Base-by-base conservation (phyloP, 2,797 vertebrate species). In the Salarias fasciatus region DNA sequence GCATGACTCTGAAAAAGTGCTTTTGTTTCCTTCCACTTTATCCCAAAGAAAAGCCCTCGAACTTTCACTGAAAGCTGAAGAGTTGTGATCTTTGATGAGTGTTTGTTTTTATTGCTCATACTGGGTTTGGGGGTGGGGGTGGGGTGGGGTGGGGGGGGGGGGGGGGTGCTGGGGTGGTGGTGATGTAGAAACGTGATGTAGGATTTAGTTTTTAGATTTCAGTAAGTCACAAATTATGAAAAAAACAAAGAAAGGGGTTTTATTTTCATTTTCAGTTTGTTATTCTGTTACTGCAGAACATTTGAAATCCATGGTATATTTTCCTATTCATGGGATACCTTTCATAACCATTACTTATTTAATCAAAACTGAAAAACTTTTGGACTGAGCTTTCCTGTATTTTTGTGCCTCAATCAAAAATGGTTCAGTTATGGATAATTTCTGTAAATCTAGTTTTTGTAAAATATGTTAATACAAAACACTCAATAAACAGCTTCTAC, bases 381-480 rank as follows among this genome's bases (percentile, higher is more conserved):
- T 72, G 43, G 67, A 82, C 72, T 76, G 69, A 81, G 72, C 73
- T 86, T 85, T 86, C 57, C 54, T 78, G 74, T 89, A 87, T 80
- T 79, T 77, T 80, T 88, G 86, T 92, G 90, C 86, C 90, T 91
- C 84, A 88, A 86, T 83, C 76, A 66, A 77, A 37, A 72, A 75
- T 72, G 54, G 58, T 76, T 85, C 68, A 65, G 71, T 83, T 68
- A 71, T 78, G 72, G 58, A 79, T 86, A 69, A 84, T 69, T 81
- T 88, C 75, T 91, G 86, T 91, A 89, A 88, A 90, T 90, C 77
- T 89, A 89, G 89, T 79, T 90, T 91, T 90, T 89, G 85, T 90
- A 88, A 90, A 86, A 74, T 79, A 81, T 84, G 81, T 85, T 81
- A 79, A 87, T 86, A 90, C 55, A 70, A 80, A 83, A 78, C 52